Evolutionary conservation across 35 echinoderm and acorn worm genomes (phyloP), one percentile per base, ranked within the genome.

Genomic region (Hemicentrotus pulcherrimus): DNA sequence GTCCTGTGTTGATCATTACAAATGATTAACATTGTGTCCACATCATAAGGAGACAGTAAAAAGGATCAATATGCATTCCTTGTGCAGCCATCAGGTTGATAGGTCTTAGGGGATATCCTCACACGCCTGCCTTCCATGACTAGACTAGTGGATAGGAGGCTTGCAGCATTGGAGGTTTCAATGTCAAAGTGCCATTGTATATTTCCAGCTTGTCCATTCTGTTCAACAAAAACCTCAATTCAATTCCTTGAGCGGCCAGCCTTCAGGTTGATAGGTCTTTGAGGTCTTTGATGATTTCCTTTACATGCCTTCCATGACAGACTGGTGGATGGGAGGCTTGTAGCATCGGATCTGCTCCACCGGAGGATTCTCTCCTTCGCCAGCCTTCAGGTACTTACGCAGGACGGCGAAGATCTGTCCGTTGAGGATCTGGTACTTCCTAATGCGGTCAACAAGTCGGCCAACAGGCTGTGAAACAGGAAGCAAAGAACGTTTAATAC

Each of bases 251-350:
- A 71, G 61, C 61, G 28, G 18, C 18, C 24, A 71, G 18, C 61
- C 24, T 19, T 71, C 61, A 71, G 61, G 50, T 58, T 6, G 50
- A 58, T 58, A 5, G 50, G 50, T 58, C 50, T 12, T 12, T 58
- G 50, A 58, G 50, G 50, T 6, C 48, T 14, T 70, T 70, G 18
- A 70, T 14, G 65, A 28, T 78, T 14, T 31, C 48, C 48, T 28
- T 93, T 47, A 94, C 96, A 96, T 97, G 47, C 95, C 94, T 46
- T 99, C 97, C 47, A 97, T 92, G 50, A 97, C 96, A 10, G 98
- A 99, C 94, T 99, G 98, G 58, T 99, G 98, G 32, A 99, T 96
- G 19, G 98, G 98, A 71, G 98, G 98, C 46, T 99, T 96, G 94
- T 99, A 99, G 94, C 98, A 99, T 85, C 97, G 88, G 31, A 99